phyloP scores from a whole-genome alignment of 2,888 invertebrate genomes.

The Netelia virgata region DNA sequence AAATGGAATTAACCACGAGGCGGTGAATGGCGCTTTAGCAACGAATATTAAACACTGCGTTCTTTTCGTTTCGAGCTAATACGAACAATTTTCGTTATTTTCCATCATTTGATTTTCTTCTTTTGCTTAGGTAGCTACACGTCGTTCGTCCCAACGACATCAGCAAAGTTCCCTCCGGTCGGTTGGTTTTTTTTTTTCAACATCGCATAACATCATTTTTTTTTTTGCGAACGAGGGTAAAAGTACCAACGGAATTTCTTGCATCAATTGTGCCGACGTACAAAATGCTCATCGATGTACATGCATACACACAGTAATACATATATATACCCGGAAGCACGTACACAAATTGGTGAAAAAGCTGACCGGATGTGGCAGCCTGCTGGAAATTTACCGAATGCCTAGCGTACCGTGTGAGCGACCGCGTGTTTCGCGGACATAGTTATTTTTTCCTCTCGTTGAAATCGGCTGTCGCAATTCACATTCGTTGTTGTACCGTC shows the following conservation, averaged over 20 bases:
- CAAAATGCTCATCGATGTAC: slow-evolving; percentile 36
- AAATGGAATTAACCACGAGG: slow-evolving; percentile 63
- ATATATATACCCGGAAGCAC: not conserved
- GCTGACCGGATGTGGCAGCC: slow-evolving; percentile 49
- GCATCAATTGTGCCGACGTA: slow-evolving; percentile 53
- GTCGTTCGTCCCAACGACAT: slow-evolving; percentile 31
- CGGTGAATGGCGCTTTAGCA: slow-evolving; percentile 62
- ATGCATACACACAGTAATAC: not conserved
- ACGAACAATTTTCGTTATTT: slow-evolving; percentile 18
- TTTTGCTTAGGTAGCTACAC: slow-evolving; percentile 14
- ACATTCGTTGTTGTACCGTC: slow-evolving; percentile 59
- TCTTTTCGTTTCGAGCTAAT: slow-evolving; percentile 11
- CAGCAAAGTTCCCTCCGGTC: not conserved
- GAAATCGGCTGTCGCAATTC: slow-evolving; percentile 55
- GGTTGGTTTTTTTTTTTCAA: slow-evolving; percentile 21
- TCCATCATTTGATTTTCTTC: not conserved
- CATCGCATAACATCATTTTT: not conserved
- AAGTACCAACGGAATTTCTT: slow-evolving; percentile 55
- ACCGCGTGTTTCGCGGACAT: slow-evolving; percentile 27
- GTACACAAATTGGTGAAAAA: slow-evolving; percentile 43
- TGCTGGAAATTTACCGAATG: slow-evolving; percentile 48
- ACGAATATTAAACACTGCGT: slow-evolving; percentile 57
- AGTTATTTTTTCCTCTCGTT: slow-evolving; percentile 22
- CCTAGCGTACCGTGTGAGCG: slow-evolving; percentile 27
- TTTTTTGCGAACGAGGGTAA: slow-evolving; percentile 26